A percentile compares a stretch with the other conserved stretches of the same genome.
Evolutionary conservation across 2,888 invertebrate genomes (phyloP).

Genomic region (Netelia virgata): DNA sequence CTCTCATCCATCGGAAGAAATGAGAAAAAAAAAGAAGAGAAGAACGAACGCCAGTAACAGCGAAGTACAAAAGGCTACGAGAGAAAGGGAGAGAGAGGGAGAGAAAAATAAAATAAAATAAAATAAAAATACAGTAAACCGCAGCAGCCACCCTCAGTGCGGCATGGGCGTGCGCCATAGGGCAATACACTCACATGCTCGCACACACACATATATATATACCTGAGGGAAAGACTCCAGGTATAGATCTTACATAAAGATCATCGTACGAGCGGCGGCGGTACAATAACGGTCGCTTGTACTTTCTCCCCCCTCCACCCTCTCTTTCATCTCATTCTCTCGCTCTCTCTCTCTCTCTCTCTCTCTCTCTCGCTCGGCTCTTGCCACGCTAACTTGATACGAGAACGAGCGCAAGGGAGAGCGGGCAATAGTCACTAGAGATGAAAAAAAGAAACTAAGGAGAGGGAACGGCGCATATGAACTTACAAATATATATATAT

Average conservation of each 20-base stretch:
- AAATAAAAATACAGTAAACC: constrained; percentile 76
- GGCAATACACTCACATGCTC: constrained; percentile 67
- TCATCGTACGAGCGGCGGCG: constrained; percentile 74
- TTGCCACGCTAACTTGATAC: constrained; percentile 38
- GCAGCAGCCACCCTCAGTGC: constrained; percentile 81
- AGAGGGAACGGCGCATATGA: constrained; percentile 30
- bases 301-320: constrained; percentile 47
- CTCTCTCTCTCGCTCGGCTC: constrained; percentile 23
- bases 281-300: constrained; percentile 78
- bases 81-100: constrained; percentile 34
- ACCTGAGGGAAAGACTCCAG: constrained; percentile 72
- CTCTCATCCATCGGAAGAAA: constrained; percentile 42
- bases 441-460: constrained; percentile 30
- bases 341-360: constrained; percentile 34
- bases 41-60: constrained; percentile 31
- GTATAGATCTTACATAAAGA: constrained; percentile 83
- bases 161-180: constrained; percentile 82
- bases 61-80: constrained; percentile 45
- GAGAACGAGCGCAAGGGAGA: constrained; percentile 37
- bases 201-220: constrained; percentile 38
- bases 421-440: constrained; percentile 47
- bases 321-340: constrained; percentile 47
- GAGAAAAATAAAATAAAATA: constrained; percentile 73
- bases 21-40: neutral
- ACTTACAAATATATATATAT: constrained; percentile 6